A percentile compares a stretch with the other conserved stretches of the same genome.
phyloP scores from a whole-genome alignment of 92 coral and sea anemone species.

The Porites divaricata region DNA sequence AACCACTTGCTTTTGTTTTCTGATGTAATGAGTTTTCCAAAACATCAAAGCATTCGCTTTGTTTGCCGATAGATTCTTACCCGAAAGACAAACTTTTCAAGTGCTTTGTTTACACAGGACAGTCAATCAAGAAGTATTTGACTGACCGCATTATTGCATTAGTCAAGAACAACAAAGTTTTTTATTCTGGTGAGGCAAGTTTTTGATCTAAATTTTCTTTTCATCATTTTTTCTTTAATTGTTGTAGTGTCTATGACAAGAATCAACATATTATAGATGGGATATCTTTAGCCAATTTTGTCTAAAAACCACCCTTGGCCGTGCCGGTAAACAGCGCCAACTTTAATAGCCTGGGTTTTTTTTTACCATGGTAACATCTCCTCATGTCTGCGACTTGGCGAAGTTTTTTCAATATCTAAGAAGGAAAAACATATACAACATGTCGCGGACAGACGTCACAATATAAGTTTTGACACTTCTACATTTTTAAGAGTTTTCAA shows the following conservation, averaged over 20 bases:
- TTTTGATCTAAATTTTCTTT: background rate
- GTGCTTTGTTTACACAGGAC: slow-evolving; percentile 29
- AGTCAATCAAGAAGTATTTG: slow-evolving; percentile 10
- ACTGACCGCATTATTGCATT: slow-evolving; percentile 25
- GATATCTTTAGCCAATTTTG: background rate
- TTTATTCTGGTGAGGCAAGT: background rate
- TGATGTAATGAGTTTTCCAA: background rate
- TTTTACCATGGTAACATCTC: no score
- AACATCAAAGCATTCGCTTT: background rate
- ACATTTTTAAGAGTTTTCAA: background rate
- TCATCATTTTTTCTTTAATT: background rate
- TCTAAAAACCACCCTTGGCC: background rate
- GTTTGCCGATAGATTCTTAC: slow-evolving; percentile 14
- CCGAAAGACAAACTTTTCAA: slow-evolving; percentile 24
- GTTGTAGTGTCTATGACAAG: background rate
- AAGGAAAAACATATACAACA: background rate
- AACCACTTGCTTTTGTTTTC: background rate
- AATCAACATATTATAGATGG: background rate
- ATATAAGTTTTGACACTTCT: no score
- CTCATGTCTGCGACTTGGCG: no score
- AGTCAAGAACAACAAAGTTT: background rate
- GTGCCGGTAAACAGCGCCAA: no score
- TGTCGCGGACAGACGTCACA: no score
- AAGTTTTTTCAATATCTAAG: background rate
- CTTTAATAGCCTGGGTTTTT: no score